Evolutionary conservation across 2,113 vertebrate genomes (phyloP), one percentile per base, ranked within the genome.

Genomic region (Oreochromis niloticus): DNA sequence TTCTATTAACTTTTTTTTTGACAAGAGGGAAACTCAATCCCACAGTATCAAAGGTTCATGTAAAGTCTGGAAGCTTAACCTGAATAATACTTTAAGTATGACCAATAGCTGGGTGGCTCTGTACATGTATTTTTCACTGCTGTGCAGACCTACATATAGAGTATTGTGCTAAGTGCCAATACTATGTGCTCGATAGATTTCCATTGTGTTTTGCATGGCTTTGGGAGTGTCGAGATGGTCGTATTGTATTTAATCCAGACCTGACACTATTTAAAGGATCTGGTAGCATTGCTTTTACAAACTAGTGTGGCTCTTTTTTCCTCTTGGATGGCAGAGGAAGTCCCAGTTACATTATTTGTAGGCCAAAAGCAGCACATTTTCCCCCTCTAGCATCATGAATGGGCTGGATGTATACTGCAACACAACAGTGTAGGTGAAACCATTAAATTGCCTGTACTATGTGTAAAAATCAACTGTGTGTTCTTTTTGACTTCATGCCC

Each of bases 11-110:
- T 89, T 61, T 87, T 83, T 82, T 61, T 83, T 63, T 82, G 52
- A 79, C 75, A 73, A 4, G 57, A 89, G 19, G 61, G 75, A 85
- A 87, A 84, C 75, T 87, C 75, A 87, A 59, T 87, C 84, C 83
- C 82, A 66, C 43, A 43, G 86, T 32, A 87, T 88, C 43, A 87
- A 75, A 89, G 81, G 85, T 90, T 91, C 88, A 85, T 46, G 41
- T 41, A 59, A 57, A 86, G 84, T 75, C 86, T 50, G 84, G 27
- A 19, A 83, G 79, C 73, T 92, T 85, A 83, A 92, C 86, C 85
- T 52, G 56, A 90, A 80, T 91, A 57, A 82, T 59, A 52, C 71
- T 81, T 79, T 66, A 68, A 75, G 75, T 78, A 81, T 82, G 88
- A 88, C 48, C 63, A 48, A 71, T 39, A 52, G 61, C 73, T 27